These are phyloP conservation scores for Axis porcinus DNA, from an alignment of 2,113 vertebrate genomes.

Conservation along the genomic window DNA sequence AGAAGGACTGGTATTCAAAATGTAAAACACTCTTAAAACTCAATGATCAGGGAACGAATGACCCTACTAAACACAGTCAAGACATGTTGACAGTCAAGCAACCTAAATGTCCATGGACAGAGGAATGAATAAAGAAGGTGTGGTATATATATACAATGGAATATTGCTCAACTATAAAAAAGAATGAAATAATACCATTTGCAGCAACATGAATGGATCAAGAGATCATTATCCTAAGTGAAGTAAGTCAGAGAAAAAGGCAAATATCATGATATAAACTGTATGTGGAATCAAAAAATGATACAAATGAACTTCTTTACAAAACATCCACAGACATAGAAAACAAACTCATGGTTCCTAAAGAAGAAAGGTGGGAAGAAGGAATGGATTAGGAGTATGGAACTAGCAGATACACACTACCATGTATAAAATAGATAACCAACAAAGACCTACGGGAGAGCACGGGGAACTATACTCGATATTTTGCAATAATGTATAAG, in stretches of 20 bases:
- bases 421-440: neutral
- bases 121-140: neutral
- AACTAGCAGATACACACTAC: neutral
- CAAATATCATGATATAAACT: neutral
- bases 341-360: neutral
- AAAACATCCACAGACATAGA: neutral
- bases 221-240: neutral
- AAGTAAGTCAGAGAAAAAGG: neutral
- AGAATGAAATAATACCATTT: neutral
- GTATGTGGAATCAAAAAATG: neutral
- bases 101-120: neutral
- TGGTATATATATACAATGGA: neutral
- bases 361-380: neutral
- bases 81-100: neutral
- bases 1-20: neutral
- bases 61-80: neutral
- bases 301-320: neutral
- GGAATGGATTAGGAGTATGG: neutral
- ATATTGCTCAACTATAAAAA: neutral
- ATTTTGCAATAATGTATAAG: neutral
- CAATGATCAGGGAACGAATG: neutral
- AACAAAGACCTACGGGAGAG: neutral
- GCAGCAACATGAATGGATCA: neutral
- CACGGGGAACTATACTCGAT: neutral
- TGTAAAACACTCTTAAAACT: neutral